Base-by-base conservation (phyloP, 2,113 vertebrate species). In the Crotalus helleri region DNA sequence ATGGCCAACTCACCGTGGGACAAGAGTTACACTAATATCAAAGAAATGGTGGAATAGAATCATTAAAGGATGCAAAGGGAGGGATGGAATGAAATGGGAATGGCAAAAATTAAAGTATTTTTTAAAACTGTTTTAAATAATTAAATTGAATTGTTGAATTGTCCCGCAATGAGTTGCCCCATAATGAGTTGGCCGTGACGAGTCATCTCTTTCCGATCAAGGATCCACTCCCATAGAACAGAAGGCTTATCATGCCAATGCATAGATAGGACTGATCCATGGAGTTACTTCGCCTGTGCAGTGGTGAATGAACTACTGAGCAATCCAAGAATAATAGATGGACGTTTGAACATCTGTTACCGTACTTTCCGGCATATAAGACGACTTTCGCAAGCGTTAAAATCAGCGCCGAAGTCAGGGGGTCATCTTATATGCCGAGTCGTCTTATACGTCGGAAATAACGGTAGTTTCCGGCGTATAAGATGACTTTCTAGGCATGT, bases 151-250 rank as follows among this genome's bases (percentile, higher is more conserved):
- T 69, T 69, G 64, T 69, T n/a, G 5, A 69, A 61, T 11, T 61
- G 59, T 26, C 59, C 58, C 59, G 3, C 9, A 61, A 8, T 3
- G 0, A 8, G 0, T 26, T 24, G 57, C 7, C 21, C 57, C 21
- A 58, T 5, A 1, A 21, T 5, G 21, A 59, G 12, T 69, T 64
- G 59, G 24, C 26, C 59, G 3, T 1, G 3, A 13, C 0, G 13
- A 69, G 12, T n/a, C 2, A 6, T 69, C 64, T 29, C 64, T 15
- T n/a, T 15, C 29, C 12, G 12, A 49, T 51, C 11, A 44, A 64
- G 88, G 24, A 74, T 96, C 96, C 97, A 94, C 94, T 95, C 96
- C 93, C 92, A 24, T 8, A 85, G 4, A 26, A 33, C 29, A 39
- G 7, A 49, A 49, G 26, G 55, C 59, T 90, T 39, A 61, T 26